These are phyloP conservation scores for Cottus gobio DNA, from an alignment of 2,113 vertebrate genomes.

Conservation along the genomic window DNA sequence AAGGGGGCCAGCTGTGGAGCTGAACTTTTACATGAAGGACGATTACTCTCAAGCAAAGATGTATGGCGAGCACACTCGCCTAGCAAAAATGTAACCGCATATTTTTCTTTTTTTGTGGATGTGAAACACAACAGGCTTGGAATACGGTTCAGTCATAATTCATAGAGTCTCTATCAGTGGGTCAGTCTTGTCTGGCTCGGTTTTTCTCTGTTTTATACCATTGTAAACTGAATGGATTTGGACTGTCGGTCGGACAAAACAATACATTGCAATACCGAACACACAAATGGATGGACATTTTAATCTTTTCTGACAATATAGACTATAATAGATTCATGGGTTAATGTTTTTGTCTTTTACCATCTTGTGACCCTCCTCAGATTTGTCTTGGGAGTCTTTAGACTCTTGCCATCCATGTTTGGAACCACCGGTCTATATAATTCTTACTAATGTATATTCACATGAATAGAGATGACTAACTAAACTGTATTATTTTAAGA, in stretches of 20 bases:
- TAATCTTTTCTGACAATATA: background rate
- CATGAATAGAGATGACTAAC: background rate
- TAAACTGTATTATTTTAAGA: background rate
- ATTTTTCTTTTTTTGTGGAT: constrained; percentile 7
- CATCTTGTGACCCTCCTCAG: background rate
- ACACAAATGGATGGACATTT: background rate
- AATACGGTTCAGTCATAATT: background rate
- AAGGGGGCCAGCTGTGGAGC: background rate
- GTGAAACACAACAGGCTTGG: background rate
- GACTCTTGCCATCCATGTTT: background rate
- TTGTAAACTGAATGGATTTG: background rate
- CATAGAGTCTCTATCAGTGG: background rate
- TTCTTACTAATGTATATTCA: background rate
- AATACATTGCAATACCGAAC: no score
- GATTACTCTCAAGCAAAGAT: constrained; percentile 15
- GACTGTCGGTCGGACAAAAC: no score
- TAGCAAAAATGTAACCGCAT: background rate
- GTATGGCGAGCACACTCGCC: background rate
- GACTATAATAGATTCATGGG: background rate
- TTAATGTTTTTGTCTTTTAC: background rate
- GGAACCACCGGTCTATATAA: background rate
- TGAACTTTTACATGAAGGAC: constrained; percentile 9
- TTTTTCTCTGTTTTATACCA: background rate
- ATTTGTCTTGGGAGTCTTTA: background rate
- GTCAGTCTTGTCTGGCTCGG: background rate